A percentile compares a stretch with the other conserved stretches of the same genome.
phyloP scores from a whole-genome alignment of 2,888 invertebrate species.

The Cryptus armator region DNA sequence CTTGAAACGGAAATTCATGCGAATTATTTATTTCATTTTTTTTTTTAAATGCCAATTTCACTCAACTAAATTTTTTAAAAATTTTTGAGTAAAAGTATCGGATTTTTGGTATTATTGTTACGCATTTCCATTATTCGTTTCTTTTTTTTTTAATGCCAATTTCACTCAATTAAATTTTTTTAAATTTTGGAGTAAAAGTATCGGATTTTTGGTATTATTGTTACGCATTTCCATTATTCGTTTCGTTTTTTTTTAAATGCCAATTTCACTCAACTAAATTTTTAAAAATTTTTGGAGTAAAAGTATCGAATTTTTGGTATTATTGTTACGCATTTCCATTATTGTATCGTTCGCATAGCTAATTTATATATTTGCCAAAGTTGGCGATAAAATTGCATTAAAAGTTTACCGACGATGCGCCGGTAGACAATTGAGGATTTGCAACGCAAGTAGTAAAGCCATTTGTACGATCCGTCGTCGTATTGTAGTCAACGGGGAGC shows the following conservation, averaged over 20 bases:
- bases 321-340: neutral
- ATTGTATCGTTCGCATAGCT: neutral
- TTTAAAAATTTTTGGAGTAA: too few relatives aligned
- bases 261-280: too few relatives aligned
- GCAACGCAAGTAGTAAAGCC: conserved; percentile 6
- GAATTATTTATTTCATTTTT: neutral
- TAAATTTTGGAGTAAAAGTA: neutral
- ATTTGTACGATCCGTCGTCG: neutral
- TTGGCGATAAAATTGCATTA: conserved; percentile 9
- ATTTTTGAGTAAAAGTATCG: neutral
- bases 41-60: neutral
- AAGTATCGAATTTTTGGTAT: neutral
- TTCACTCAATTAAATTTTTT: too few relatives aligned
- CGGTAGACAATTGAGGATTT: conserved; percentile 9
- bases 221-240: neutral
- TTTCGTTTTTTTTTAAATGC: neutral
- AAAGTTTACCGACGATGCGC: neutral
- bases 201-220: neutral
- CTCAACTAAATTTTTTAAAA: too few relatives aligned
- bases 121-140: neutral
- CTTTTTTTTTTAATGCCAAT: neutral
- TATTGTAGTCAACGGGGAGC: neutral
- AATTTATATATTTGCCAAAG: neutral
- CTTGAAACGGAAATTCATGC: neutral
- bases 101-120: neutral